Evolutionary conservation across 2,113 vertebrate genomes (phyloP).

Genomic region (Dissostichus mawsoni): DNA sequence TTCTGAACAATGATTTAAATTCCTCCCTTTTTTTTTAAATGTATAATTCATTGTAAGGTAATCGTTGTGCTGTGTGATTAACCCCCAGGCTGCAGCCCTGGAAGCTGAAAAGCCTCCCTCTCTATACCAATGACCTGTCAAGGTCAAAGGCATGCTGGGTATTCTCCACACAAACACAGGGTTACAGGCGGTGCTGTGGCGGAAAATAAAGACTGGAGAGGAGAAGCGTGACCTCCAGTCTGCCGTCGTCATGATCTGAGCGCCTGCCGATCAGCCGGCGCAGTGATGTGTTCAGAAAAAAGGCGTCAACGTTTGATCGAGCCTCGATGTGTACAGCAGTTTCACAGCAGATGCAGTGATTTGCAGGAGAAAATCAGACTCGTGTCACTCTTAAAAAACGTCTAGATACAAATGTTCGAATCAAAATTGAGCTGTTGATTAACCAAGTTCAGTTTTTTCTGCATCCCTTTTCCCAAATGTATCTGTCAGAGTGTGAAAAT

Average conservation of each 20-base stretch:
- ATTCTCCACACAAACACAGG: constrained; percentile 66
- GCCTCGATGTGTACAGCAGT: background rate
- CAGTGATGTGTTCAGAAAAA: background rate
- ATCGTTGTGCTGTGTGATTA: constrained; percentile 56
- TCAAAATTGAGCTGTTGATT: background rate
- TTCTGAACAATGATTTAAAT: constrained; percentile 44
- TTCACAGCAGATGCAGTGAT: background rate
- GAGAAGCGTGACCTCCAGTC: constrained; percentile 22
- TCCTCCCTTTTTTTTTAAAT: constrained; percentile 31
- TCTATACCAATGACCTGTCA: constrained; percentile 79
- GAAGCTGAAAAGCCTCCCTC: constrained; percentile 50
- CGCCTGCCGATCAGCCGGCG: background rate
- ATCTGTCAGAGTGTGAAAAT: background rate
- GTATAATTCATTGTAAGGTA: constrained; percentile 64
- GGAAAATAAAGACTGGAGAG: constrained; percentile 40
- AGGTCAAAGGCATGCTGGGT: constrained; percentile 82
- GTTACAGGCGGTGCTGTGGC: constrained; percentile 50
- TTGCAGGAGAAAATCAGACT: too few species aligned
- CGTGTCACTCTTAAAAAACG: background rate
- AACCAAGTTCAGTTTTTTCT: background rate
- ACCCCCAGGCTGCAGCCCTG: constrained; percentile 55
- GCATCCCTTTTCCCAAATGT: background rate
- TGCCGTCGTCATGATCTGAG: background rate
- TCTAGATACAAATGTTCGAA: background rate
- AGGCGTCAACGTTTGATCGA: background rate